Percentiles rank a stretch among this genome's conserved stretches.
Conservation (phyloP, 1,140 invertebrate species). For the Chlorops oryzae region DNA sequence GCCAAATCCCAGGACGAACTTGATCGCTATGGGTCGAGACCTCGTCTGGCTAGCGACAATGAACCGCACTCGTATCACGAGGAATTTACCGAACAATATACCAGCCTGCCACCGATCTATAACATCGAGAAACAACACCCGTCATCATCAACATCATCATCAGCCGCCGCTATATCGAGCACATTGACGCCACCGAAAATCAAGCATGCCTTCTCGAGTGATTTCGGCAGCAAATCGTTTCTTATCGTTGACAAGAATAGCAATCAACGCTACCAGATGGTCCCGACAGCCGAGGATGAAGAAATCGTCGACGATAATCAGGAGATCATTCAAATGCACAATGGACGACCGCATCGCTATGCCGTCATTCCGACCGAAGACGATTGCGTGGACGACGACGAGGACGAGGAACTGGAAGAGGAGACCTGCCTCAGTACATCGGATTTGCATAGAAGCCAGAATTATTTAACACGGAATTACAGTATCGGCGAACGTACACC, state of each 20-base stretch:
- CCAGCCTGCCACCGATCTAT: slow-evolving; percentile 32
- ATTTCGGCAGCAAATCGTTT: slow-evolving; percentile 53
- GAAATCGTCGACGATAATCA: slow-evolving; percentile 50
- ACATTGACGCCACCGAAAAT: slow-evolving; percentile 30
- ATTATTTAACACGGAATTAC: slow-evolving; percentile 13
- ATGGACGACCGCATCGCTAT: slow-evolving; percentile 55
- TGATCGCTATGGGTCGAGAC: slow-evolving; percentile 31
- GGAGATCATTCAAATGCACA: slow-evolving; percentile 57
- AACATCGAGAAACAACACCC: slow-evolving; percentile 15
- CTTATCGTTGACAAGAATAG: slow-evolving; percentile 54
- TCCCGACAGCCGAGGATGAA: slow-evolving; percentile 54
- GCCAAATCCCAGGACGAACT: slow-evolving; percentile 40
- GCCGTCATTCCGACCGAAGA: slow-evolving; percentile 54
- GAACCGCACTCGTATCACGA: slow-evolving; percentile 41
- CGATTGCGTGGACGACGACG: slow-evolving; percentile 36
- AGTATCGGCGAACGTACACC: slow-evolving; percentile 2
- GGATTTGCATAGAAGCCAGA: slow-evolving; percentile 28
- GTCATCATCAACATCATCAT: not conserved
- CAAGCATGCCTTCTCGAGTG: slow-evolving; percentile 51
- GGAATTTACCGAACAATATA: slow-evolving; percentile 38
- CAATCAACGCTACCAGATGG: slow-evolving; percentile 55
- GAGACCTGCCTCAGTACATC: slow-evolving; percentile 43
- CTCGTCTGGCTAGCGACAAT: slow-evolving; percentile 27
- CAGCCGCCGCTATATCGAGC: slow-evolving; percentile 15
- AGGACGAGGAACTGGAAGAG: slow-evolving; percentile 28